These are phyloP conservation scores for Oreohelix idahoensis DNA, from an alignment of 1,140 invertebrate genomes.

Conservation along the genomic window DNA sequence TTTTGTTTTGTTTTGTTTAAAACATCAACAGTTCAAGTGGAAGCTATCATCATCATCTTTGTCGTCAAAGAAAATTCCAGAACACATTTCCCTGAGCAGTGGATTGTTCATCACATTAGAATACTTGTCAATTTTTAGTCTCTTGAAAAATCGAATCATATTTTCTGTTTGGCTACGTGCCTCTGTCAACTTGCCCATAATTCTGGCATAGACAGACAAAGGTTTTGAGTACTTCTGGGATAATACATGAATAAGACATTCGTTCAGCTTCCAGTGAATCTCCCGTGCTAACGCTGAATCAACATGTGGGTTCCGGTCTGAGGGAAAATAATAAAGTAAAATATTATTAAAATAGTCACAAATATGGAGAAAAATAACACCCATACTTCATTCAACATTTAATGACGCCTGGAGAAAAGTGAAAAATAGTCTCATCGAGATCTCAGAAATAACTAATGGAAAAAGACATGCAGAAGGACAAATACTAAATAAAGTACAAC, in stretches of 20 bases:
- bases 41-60: constrained; percentile 14
- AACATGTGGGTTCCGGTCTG: neutral
- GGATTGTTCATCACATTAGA: constrained; percentile 11
- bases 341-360: too few relatives aligned
- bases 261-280: constrained; percentile 16
- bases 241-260: constrained; percentile 14
- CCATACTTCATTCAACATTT: too few relatives aligned
- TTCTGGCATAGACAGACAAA: neutral
- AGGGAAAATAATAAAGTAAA: too few relatives aligned
- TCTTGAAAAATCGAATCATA: neutral
- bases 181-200: neutral
- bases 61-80: constrained; percentile 25
- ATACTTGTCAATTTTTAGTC: constrained; percentile 24
- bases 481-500: too few relatives aligned
- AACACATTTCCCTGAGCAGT: constrained; percentile 20
- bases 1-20: too few relatives aligned
- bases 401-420: too few relatives aligned
- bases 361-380: too few relatives aligned
- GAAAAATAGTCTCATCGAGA: too few relatives aligned
- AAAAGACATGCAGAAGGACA: too few relatives aligned
- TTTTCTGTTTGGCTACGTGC: neutral
- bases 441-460: too few relatives aligned
- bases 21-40: neutral
- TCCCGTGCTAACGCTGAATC: neutral
- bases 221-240: neutral